Conservation (phyloP, 2,888 invertebrate species). For the Drosophila cognata region DNA sequence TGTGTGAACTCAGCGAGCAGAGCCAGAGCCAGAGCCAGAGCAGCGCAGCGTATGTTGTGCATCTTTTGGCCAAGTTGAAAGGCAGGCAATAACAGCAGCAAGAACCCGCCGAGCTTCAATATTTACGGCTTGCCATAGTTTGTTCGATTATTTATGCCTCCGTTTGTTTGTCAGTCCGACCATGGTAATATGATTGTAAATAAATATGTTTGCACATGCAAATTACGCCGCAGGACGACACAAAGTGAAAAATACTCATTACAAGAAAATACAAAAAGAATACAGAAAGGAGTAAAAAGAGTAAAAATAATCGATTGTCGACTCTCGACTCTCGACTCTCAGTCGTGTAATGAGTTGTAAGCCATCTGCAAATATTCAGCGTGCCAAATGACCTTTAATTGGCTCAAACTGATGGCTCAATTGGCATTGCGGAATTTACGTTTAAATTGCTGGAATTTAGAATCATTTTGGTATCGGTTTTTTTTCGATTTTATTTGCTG, state of each 20-base stretch:
- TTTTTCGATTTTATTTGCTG: not conserved
- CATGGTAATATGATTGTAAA: slow-evolving; percentile 37
- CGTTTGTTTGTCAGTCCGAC: slow-evolving; percentile 59
- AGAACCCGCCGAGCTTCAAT: slow-evolving; percentile 52
- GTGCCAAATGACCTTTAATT: slow-evolving; percentile 13
- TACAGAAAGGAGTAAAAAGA: slow-evolving; percentile 10
- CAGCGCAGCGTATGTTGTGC: slow-evolving; percentile 43
- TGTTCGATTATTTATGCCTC: slow-evolving; percentile 77
- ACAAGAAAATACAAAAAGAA: slow-evolving; percentile 24
- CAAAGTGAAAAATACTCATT: slow-evolving; percentile 65
- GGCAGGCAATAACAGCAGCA: slow-evolving; percentile 19
- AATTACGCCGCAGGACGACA: slow-evolving; percentile 55
- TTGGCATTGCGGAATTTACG: slow-evolving; percentile 4
- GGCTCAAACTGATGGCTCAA: slow-evolving; percentile 10
- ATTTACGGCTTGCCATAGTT: slow-evolving; percentile 77
- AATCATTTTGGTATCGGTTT: not conserved
- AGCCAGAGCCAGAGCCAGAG: not conserved
- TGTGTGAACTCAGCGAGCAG: slow-evolving; percentile 47
- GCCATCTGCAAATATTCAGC: slow-evolving; percentile 47
- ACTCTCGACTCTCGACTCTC: not conserved
- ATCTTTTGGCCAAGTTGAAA: slow-evolving; percentile 39
- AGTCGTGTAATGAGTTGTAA: slow-evolving; percentile 56
- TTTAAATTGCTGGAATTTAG: slow-evolving; percentile 9
- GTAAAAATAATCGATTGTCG: not conserved
- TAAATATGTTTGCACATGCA: slow-evolving; percentile 62